phyloP scores from a whole-genome alignment of 2,113 vertebrate genomes.

The Grammomys dolichurus region DNA sequence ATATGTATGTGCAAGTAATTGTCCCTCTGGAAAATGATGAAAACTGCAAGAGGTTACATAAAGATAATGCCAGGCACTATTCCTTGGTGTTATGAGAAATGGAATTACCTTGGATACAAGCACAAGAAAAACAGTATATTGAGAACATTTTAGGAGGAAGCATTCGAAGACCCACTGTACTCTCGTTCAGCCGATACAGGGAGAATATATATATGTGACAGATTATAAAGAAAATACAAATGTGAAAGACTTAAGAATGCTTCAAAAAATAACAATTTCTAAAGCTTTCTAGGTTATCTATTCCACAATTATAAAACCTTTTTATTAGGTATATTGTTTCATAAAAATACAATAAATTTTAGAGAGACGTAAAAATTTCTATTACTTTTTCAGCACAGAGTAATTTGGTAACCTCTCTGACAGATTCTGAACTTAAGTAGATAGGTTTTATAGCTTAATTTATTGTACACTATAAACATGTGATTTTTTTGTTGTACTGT shows the following conservation, averaged over 20 bases:
- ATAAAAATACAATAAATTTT: conserved; percentile 63
- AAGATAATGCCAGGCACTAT: background rate
- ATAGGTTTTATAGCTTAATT: background rate
- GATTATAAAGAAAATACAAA: background rate
- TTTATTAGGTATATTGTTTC: conserved; percentile 34
- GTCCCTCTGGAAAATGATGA: background rate
- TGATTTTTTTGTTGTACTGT: background rate
- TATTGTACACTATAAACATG: background rate
- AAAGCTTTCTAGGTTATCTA: background rate
- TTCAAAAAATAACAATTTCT: conserved; percentile 30
- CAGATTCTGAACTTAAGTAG: background rate
- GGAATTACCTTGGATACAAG: background rate
- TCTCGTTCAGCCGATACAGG: background rate
- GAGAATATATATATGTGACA: background rate
- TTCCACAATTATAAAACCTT: conserved; percentile 3
- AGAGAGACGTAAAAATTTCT: conserved; percentile 45
- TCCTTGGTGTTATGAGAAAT: background rate
- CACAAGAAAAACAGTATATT: background rate
- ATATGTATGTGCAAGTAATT: no score
- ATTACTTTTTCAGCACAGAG: background rate
- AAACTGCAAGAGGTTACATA: background rate
- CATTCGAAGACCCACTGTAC: background rate
- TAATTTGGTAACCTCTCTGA: background rate
- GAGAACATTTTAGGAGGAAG: background rate
- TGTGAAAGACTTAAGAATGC: background rate